Conservation (phyloP, 2,797 vertebrate genomes). For the Chrysocyon brachyurus region DNA sequence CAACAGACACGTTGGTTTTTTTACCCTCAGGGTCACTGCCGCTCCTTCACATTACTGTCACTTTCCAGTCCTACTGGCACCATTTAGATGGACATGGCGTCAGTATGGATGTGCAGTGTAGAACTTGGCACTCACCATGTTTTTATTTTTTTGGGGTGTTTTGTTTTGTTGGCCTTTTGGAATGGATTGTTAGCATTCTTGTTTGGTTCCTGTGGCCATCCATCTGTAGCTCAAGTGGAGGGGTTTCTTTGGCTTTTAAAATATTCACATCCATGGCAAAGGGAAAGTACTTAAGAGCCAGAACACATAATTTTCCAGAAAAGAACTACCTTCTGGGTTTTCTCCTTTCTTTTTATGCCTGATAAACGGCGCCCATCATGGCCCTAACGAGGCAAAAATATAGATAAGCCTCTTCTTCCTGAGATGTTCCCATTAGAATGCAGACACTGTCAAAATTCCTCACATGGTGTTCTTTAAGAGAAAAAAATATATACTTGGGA, state of each 20-base stretch:
- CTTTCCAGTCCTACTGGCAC: not conserved
- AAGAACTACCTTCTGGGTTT: not conserved
- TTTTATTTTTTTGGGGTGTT: not conserved
- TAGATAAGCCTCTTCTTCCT: not conserved
- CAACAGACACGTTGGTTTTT: not conserved
- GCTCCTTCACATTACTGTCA: not conserved
- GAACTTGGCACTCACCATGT: not conserved
- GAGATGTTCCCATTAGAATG: slow-evolving; percentile 44
- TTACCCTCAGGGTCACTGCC: not conserved
- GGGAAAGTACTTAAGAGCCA: slow-evolving; percentile 46
- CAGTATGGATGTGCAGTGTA: not conserved
- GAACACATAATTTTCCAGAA: slow-evolving; percentile 16
- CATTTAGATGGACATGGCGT: not conserved
- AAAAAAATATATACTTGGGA: slow-evolving; percentile 3
- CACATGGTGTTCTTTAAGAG: not conserved
- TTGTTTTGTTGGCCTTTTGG: not conserved
- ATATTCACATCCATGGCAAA: not conserved
- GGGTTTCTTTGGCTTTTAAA: slow-evolving; percentile 47
- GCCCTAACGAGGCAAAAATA: not conserved
- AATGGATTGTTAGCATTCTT: slow-evolving; percentile 42
- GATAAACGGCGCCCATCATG: not conserved
- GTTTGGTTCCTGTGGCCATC: slow-evolving; percentile 26
- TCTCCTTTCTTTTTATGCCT: slow-evolving; percentile 1
- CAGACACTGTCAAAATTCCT: slow-evolving; percentile 63
- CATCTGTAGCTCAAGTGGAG: slow-evolving; percentile 36